phyloP scores from a whole-genome alignment of 2,113 vertebrate species.

The Ranitomeya imitator region DNA sequence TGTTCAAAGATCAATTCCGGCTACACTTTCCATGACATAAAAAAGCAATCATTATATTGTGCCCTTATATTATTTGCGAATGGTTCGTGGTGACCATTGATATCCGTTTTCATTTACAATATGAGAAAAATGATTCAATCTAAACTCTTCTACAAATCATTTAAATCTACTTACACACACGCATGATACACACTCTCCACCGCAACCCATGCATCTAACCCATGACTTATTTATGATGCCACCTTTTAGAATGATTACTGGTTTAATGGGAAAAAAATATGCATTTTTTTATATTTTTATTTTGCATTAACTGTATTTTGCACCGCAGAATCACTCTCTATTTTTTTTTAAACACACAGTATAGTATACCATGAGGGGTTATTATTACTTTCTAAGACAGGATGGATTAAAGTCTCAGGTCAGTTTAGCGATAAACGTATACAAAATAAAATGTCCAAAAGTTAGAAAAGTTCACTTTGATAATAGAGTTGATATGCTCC shows the following conservation, averaged over 20 bases:
- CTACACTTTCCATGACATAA: not conserved
- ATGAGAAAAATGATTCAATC: not conserved
- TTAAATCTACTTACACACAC: not conserved
- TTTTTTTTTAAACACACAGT: not conserved
- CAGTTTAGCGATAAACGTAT: not conserved
- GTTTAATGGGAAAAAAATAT: not conserved
- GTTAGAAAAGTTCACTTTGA: not conserved
- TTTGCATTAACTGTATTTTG: not conserved
- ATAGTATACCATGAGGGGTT: not conserved
- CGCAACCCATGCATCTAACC: not conserved
- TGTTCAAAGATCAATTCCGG: not conserved
- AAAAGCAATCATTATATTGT: not conserved
- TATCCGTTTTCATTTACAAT: not conserved
- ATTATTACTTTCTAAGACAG: not conserved
- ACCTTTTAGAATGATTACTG: not conserved
- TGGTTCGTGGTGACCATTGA: not conserved
- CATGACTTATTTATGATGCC: not conserved
- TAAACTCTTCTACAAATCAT: not conserved
- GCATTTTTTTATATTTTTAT: not conserved
- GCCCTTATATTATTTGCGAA: not conserved
- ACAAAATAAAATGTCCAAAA: not conserved
- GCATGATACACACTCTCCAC: not conserved
- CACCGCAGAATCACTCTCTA: not conserved
- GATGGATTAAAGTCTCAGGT: not conserved
- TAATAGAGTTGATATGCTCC: not conserved